A percentile compares a stretch with the other conserved stretches of the same genome.
These are phyloP conservation scores for Clarias laeviceps DNA, from an alignment of 2,797 vertebrate genomes.

Conservation along the genomic window DNA sequence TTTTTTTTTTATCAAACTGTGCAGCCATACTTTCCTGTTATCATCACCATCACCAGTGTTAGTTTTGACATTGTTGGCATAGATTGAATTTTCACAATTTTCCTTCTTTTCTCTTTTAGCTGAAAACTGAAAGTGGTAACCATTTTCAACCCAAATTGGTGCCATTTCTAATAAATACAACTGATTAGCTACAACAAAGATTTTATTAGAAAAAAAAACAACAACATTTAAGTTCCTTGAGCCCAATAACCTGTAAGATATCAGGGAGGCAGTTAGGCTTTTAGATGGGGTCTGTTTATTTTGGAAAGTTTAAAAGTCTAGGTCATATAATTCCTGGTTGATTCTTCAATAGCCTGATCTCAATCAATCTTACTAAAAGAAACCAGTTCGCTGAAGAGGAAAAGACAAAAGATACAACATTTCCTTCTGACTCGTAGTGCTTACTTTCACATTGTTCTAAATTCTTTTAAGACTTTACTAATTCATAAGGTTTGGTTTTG, in stretches of 20 bases:
- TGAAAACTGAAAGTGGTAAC: too few species aligned
- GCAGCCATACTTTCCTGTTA: too few species aligned
- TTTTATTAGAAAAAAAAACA: too few species aligned
- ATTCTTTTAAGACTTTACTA: neutral
- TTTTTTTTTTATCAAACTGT: too few species aligned
- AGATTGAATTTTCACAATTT: too few species aligned
- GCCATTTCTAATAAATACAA: neutral
- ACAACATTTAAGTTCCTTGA: neutral
- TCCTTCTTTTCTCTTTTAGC: too few species aligned
- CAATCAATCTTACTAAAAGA: neutral
- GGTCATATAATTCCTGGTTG: neutral
- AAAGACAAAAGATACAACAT: neutral
- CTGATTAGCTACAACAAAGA: neutral
- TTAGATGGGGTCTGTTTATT: neutral
- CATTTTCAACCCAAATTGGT: too few species aligned
- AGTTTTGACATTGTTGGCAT: too few species aligned
- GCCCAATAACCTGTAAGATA: neutral
- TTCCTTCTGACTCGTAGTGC: neutral
- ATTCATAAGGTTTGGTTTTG: neutral
- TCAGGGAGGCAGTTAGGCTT: neutral
- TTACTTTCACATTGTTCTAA: neutral
- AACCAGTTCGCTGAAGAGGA: neutral
- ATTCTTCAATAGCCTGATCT: neutral
- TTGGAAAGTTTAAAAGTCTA: neutral
- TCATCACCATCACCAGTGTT: too few species aligned